Evolutionary conservation across 2,113 vertebrate species (phyloP), one percentile per base, ranked within the genome.

Genomic region (Nycticorax nycticorax): DNA sequence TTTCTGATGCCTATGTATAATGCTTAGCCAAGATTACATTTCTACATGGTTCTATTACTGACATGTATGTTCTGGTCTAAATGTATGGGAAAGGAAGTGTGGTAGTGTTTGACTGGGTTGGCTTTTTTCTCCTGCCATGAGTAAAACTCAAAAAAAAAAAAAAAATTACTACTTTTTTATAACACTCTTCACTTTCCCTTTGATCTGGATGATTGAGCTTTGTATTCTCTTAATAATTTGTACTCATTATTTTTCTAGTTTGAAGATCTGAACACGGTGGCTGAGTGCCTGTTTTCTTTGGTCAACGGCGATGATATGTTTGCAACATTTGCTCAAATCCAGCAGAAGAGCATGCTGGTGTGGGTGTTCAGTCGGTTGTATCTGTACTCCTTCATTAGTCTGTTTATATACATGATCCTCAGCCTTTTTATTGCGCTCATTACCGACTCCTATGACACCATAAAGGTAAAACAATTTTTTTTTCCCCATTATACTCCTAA

Each of bases 281-380:
- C 99, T 0, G 99, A 99, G 94, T 99, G 99, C 72, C 97, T 99
- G 33, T 99, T 99, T 97, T 99, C 99, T 45, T 97, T 99, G 92
- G 95, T 99, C 97, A 99, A 99, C 1, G 99, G 99, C 1, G 99
- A 99, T n/a, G 99, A 99, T 95, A 99, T 99, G 99, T 99, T 99
- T 96, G 98, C 99, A n/a, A 99, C 99, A 1, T 99, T 99, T 71
- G 99, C 99, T 32, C 98, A 99, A 93, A 99, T 99, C 91, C 99
- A 99, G 93, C 98, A 99, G 98, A 99, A 98, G 94, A 99, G 99
- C 96, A 96, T 43, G 0, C 72, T 99, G 95, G 99, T 99, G 94
- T 99, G 99, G 99, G 66, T 99, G 57, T 99, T 99, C 97, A 99
- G 99, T 84, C 98, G 99, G 5, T 92, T 98, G 0, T 99, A 99